Evolutionary conservation across 2,113 vertebrate genomes (phyloP), one percentile per base, ranked within the genome.

Genomic region (Corynorhinus townsendii): DNA sequence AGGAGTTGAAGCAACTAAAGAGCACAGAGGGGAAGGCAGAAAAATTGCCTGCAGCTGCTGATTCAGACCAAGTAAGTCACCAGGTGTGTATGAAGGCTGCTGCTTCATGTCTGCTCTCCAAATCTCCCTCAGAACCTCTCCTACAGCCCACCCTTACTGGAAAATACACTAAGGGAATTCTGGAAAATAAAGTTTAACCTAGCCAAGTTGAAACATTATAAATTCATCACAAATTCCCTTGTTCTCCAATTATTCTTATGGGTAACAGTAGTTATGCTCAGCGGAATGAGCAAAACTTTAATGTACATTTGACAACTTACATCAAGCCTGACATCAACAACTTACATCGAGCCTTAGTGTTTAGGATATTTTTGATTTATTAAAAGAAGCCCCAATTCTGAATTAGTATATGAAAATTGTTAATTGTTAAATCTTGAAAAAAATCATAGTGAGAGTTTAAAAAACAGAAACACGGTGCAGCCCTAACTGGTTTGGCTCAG

Each of bases 401-500:
- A 89, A 86, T 90, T 69, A 79, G 43, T 68, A 72, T 72, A 15
- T 82, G 20, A 89, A 90, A 77, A 52, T 45, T 33, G 3, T 11
- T 35, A 62, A 1, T 76, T 33, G 54, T 16, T 66, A 72, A 83
- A 76, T 80, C 93, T 82, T 79, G 4, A 47, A 73, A 80, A 80
- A 68, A 75, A 28, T 71, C 0, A 35, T 77, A 54, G 72, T 30
- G 7, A 3, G 38, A 43, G 3, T 90, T 96, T 43, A 47, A 86
- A 80, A 64, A 87, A 17, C 7, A 54, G 75, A 89, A 69, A 24
- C 4, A 38, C 2, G 8, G 1, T 62, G 19, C 3, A 89, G n/a
- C 49, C 5, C 49, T 52, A 52, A 52, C 49, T 5, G 5, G 16
- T 52, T 52, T 52, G 49, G 49, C 49, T 52, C 49, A 52, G 49